Base-by-base conservation (phyloP, 1,140 invertebrate genomes). In the Bombus picipes region DNA sequence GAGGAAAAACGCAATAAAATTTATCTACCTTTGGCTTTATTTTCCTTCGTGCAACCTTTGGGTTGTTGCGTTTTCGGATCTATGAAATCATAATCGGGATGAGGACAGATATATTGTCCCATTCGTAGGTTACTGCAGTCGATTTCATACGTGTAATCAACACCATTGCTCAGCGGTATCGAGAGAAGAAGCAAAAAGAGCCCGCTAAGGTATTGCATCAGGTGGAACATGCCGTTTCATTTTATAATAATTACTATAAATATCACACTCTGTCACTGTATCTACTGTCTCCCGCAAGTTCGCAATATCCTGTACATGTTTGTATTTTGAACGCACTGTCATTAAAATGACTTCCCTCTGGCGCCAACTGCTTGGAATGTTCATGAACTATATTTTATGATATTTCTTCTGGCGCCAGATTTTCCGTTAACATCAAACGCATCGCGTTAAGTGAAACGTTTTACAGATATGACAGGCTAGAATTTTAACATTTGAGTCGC, bases 31-130 rank as follows among this genome's bases (percentile, higher is more conserved):
- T 97, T 96, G 65, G 98, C 98, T 94, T 96, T 96, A 91, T 98
- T 98, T 92, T 98, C 96, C 92, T 97, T 96, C 25, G 96, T 97
- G 94, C 99, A 99, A 59, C 97, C 97, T 88, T 94, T 95, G 59
- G 97, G 97, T 92, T 99, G 98, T 94, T 99, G 98, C 6, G 98
- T 99, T 92, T 97, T 96, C 9, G 96, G 96, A 95, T 99, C 98
- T 92, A 99, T 99, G 87, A 97, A 97, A 91, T 97, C 96, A 91
- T 96, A 96, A 80, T 95, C 95, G 25, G 98, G 98, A 96, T 98
- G 97, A 28, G 97, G 97, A 95, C 99, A 99, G 85, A 98, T 96
- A 93, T 97, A 98, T 91, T 98, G 98, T 2, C 98, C 98, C 95
- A 98, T 96, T 91, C 97, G 95, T 90, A 98, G 94, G 57, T 96